Base-by-base conservation (phyloP, 2,797 vertebrate genomes). In the Lepilemur ruficaudatus region DNA sequence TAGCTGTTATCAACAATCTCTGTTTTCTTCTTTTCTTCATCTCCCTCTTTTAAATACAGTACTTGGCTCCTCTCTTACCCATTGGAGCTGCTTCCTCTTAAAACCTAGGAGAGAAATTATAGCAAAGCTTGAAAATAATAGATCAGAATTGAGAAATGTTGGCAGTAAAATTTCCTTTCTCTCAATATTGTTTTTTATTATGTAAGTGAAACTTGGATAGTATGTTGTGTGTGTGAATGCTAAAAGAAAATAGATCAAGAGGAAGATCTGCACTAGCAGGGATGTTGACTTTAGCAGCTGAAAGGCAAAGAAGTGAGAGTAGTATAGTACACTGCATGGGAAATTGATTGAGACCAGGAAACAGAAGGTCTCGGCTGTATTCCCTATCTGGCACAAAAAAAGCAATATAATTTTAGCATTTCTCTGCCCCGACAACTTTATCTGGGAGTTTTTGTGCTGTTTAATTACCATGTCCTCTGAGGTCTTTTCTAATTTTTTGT, bases 171-270 rank as follows among this genome's bases (percentile, higher is more conserved):
- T 91, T 92, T 87, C 4, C 30, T 96, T 86, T 75, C 50, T 76
- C n/a, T 96, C 48, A 91, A 94, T 91, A 86, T 81, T 89, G 46
- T 65, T 93, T 91, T 94, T 52, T 95, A 32, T 78, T 84, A 14
- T 88, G 30, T 86, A 96, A 67, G 87, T 79, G 70, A 76, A 90
- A 67, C 28, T 90, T 48, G 25, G 35, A 59, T 88, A 55, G 18
- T 90, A 25, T 52, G 50, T n/a, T 93, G 2, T 84, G 10, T 90
- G 55, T 90, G 43, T 95, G 23, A 92, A 59, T 92, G 50, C n/a
- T 92, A 30, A 93, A 89, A 85, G 43, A 43, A 48, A 59, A 43
- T 84, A 85, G 92, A 32, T 75, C 38, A 80, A 81, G 32, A n/a
- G 32, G 38, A 46, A 28, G 48, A 83, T 72, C 38, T 95, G 17